Conservation (phyloP, 2,888 invertebrate species). For the Arctia plantaginis region DNA sequence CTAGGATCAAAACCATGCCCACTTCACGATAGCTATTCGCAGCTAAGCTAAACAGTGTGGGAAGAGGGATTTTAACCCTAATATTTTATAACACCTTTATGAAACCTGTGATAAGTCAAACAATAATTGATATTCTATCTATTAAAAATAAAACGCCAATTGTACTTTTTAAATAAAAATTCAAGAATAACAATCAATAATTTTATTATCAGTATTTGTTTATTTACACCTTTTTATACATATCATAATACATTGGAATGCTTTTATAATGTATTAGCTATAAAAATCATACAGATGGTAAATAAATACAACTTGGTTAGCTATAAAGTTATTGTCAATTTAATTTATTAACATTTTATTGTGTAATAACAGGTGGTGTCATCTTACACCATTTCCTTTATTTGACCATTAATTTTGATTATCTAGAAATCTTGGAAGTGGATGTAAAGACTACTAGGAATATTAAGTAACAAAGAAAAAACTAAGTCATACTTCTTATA, state of each 20-base stretch:
- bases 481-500: background rate
- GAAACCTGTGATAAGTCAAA: conserved; percentile 41
- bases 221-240: conserved; percentile 30
- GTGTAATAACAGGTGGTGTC: background rate
- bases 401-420: background rate
- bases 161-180: conserved; percentile 35
- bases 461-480: too few species aligned
- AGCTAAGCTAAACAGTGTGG: background rate
- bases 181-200: conserved; percentile 34
- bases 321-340: conserved; percentile 6
- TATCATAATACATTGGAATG: conserved; percentile 14
- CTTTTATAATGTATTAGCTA: background rate
- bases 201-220: conserved; percentile 39
- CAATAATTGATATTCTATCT: conserved; percentile 13
- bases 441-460: too few species aligned
- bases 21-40: too few species aligned
- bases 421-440: background rate
- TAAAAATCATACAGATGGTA: background rate
- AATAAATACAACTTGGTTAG: background rate
- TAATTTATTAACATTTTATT: conserved; percentile 1
- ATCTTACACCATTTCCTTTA: background rate
- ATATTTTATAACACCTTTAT: background rate
- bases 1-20: too few species aligned
- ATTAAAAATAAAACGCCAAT: conserved; percentile 9
- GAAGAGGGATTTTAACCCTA: background rate